A percentile compares a stretch with the other conserved stretches of the same genome.
Evolutionary conservation across 2,113 vertebrate species (phyloP).

Genomic region (Pardalotus punctatus): DNA sequence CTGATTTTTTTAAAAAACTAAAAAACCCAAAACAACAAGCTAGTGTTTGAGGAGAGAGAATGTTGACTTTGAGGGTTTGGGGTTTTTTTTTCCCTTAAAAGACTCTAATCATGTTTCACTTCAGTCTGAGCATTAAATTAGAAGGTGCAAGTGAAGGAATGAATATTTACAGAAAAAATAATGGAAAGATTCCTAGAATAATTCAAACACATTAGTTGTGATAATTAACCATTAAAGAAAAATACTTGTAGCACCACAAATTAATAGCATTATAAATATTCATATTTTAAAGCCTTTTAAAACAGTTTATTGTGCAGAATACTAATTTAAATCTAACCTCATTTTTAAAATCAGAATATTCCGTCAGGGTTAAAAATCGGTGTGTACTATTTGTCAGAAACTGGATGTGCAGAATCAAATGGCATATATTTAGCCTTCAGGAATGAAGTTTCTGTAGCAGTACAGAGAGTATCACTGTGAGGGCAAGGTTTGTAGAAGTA

Average conservation of each 20-base stretch:
- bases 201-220: constrained; percentile 12
- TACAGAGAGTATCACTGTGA: background rate
- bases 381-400: background rate
- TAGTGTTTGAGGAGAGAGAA: background rate
- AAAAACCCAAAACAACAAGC: background rate
- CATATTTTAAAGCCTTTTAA: constrained; percentile 28
- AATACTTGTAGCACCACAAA: background rate
- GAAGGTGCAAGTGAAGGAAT: background rate
- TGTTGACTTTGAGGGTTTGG: background rate
- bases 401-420: background rate
- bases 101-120: background rate
- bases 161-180: constrained; percentile 47
- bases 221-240: constrained; percentile 51
- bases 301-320: background rate
- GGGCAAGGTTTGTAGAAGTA: background rate
- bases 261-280: constrained; percentile 8
- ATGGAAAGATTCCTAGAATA: constrained; percentile 22
- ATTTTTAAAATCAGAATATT: background rate
- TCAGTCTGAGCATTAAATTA: background rate
- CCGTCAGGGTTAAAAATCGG: background rate
- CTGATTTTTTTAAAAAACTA: background rate
- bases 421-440: background rate
- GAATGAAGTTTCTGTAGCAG: background rate
- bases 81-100: background rate
- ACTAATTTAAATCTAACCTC: constrained; percentile 10